Evolutionary conservation across 2,888 invertebrate genomes (phyloP).

Genomic region (Erebia epiphron): DNA sequence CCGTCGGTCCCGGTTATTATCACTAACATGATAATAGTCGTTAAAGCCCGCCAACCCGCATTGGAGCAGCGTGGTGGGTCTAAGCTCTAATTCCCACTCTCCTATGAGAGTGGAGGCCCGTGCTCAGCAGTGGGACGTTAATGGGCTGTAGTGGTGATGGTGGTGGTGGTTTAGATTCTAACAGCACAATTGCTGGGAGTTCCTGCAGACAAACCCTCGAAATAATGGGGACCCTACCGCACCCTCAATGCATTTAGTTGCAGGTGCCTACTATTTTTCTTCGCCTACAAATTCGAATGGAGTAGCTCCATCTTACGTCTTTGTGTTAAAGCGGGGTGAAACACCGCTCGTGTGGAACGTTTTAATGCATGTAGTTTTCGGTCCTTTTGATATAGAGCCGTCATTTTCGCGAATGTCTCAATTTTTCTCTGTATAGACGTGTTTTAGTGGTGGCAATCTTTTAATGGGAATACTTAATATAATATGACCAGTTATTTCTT

Average conservation of each 20-base stretch:
- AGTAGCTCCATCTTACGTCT: slow-evolving; percentile 57
- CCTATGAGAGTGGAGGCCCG: no score
- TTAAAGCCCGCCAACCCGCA: no score
- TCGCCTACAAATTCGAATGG: slow-evolving; percentile 70
- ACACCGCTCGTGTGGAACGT: slow-evolving; percentile 51
- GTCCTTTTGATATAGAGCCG: slow-evolving; percentile 52
- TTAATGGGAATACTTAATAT: slow-evolving; percentile 17
- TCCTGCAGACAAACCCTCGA: not conserved
- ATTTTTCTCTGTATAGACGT: slow-evolving; percentile 24
- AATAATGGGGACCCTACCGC: slow-evolving; percentile 13
- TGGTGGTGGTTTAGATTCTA: no score
- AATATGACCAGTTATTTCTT: not conserved
- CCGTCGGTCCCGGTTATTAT: no score
- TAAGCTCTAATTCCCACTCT: no score
- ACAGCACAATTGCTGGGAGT: not conserved
- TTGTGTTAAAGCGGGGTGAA: slow-evolving; percentile 48
- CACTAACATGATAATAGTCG: no score
- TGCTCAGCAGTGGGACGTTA: no score
- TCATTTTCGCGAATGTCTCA: slow-evolving; percentile 42
- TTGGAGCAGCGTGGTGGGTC: no score
- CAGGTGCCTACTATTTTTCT: slow-evolving; percentile 79
- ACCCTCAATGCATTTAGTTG: slow-evolving; percentile 74
- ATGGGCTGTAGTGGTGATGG: no score
- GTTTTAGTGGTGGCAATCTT: slow-evolving; percentile 19
- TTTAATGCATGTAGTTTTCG: slow-evolving; percentile 45